These are phyloP conservation scores for Aporophyla lueneburgensis DNA, from an alignment of 2,888 invertebrate species.

Conservation along the genomic window DNA sequence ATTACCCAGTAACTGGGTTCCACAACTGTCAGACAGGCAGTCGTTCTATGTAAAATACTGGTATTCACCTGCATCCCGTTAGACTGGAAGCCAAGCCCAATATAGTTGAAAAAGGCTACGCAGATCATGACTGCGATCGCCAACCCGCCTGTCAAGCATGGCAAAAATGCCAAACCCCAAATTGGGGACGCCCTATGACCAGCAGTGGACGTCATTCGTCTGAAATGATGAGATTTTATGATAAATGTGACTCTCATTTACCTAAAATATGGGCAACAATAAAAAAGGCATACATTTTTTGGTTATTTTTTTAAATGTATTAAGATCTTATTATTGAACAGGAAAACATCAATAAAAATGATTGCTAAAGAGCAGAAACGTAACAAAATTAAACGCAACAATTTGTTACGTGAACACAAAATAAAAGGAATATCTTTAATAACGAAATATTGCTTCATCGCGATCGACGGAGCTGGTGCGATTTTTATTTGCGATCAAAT, in stretches of 20 bases:
- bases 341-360: slow-evolving; percentile 20
- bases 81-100: too few species aligned
- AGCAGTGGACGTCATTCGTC: too few species aligned
- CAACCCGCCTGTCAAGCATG: too few species aligned
- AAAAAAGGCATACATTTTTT: background rate
- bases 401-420: slow-evolving; percentile 62
- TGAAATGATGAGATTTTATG: background rate
- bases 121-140: too few species aligned
- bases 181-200: too few species aligned
- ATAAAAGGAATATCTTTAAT: slow-evolving; percentile 68
- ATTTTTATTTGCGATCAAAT: slow-evolving; percentile 79
- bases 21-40: too few species aligned
- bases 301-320: background rate
- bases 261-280: background rate
- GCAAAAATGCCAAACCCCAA: too few species aligned
- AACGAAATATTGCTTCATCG: slow-evolving; percentile 76
- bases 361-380: slow-evolving; percentile 23
- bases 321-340: background rate
- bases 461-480: slow-evolving; percentile 71
- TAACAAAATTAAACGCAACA: slow-evolving; percentile 54
- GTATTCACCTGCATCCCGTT: too few species aligned
- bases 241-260: background rate
- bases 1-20: too few species aligned
- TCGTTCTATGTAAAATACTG: too few species aligned
- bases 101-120: too few species aligned